These are phyloP conservation scores for Stomatorhinus walkeri DNA, from an alignment of 2,797 vertebrate genomes.

Conservation along the genomic window DNA sequence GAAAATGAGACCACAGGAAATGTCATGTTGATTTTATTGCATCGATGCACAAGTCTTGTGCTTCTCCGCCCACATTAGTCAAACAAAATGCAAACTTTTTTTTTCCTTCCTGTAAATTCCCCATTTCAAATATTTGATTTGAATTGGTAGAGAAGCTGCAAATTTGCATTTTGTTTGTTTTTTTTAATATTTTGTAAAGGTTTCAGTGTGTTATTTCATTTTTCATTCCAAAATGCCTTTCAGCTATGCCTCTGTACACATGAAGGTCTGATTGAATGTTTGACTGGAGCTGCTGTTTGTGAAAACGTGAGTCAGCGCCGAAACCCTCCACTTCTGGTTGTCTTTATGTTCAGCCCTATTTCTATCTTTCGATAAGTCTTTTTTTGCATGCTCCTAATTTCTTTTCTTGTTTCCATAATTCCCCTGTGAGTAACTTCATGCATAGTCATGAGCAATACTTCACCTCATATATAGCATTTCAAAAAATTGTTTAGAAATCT, in stretches of 20 bases:
- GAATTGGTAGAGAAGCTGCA: conserved; percentile 26
- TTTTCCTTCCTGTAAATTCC: conserved; percentile 35
- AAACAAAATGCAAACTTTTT: conserved; percentile 31
- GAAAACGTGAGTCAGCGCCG: not conserved
- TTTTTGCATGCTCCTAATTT: not conserved
- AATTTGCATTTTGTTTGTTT: not conserved
- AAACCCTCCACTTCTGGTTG: not conserved
- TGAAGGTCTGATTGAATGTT: not conserved
- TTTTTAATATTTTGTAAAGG: not conserved
- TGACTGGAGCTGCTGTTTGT: not conserved
- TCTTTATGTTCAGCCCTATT: not conserved
- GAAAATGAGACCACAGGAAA: conserved; percentile 70
- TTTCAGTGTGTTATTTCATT: not conserved
- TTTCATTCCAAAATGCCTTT: not conserved
- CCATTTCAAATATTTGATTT: conserved; percentile 29
- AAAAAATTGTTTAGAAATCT: not conserved
- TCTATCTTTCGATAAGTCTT: not conserved
- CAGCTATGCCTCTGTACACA: not conserved
- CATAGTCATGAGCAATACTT: not conserved
- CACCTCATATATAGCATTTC: not conserved
- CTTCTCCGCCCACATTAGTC: conserved; percentile 61
- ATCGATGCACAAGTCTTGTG: conserved; percentile 48
- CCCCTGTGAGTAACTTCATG: not conserved
- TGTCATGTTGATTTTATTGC: conserved; percentile 64
- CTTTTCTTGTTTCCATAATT: not conserved